Evolutionary conservation across 2,888 invertebrate genomes (phyloP).

Genomic region (Platynereis dumerilii): DNA sequence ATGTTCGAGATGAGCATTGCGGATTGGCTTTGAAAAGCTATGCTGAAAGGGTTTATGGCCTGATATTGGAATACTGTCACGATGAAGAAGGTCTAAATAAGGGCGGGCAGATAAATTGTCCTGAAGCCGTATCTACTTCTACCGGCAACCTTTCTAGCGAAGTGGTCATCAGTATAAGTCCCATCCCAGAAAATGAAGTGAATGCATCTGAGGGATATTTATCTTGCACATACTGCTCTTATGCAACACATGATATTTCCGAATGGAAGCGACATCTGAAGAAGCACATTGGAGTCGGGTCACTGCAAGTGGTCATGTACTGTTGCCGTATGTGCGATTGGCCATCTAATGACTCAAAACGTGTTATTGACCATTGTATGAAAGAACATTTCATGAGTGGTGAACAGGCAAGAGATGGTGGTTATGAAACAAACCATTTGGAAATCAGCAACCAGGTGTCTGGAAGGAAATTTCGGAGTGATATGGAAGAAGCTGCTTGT

Average conservation of each 20-base stretch:
- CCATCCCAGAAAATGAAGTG: background rate
- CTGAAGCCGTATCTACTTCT: too few species aligned
- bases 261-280: slow-evolving; percentile 14
- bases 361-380: slow-evolving; percentile 20
- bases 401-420: background rate
- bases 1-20: slow-evolving; percentile 12
- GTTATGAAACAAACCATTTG: background rate
- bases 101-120: too few species aligned
- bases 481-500: background rate
- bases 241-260: background rate
- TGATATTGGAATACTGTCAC: too few species aligned
- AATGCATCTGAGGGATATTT: background rate
- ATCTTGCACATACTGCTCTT: background rate
- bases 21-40: slow-evolving; percentile 7
- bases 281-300: slow-evolving; percentile 3
- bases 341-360: slow-evolving; percentile 11
- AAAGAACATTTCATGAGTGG: background rate
- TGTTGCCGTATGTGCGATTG: slow-evolving; percentile 19
- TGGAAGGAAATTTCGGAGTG: background rate
- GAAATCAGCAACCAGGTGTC: background rate
- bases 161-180: too few species aligned
- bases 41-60: background rate
- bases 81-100: too few species aligned
- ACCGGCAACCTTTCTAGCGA: too few species aligned
- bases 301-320: slow-evolving; percentile 8